Base-by-base conservation (phyloP, 2,113 vertebrate genomes). In the Pseudorectes ferrugineus region DNA sequence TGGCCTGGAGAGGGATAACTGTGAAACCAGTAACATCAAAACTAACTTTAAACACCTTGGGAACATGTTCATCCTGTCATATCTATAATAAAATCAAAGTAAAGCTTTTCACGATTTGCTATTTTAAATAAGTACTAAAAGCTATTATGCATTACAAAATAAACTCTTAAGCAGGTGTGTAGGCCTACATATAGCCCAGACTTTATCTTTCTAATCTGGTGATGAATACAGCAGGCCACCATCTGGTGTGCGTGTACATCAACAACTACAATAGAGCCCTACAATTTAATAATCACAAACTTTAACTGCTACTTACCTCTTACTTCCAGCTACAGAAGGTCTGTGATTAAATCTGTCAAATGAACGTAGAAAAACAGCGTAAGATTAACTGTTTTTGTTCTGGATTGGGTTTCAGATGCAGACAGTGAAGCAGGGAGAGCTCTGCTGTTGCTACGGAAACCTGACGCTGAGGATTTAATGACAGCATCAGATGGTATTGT, bases 171-270 rank as follows among this genome's bases (percentile, higher is more conserved):
- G 62, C 49, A 11, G 74, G 74, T 86, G 80, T 92, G 90, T 91
- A 96, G 92, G 49, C 80, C 96, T 87, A 95, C 89, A 91, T 95
- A 94, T 96, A 97, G 88, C 96, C 95, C 89, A 80, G 97, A 96
- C 97, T 98, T 99, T 98, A 98, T 97, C 95, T 94, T 96, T 92
- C 93, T 99, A 99, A 99, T 98, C 98, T 98, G 97, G 49, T 88
- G 79, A 92, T 90, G 79, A 98, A 96, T 92, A 92, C n/a, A 95
- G 96, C 88, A 85, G 97, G 96, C 95, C 88, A 93, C 98, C 98
- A 99, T 98, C 98, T 99, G 98, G 94, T 97, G 86, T 59, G 72
- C 28, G 0, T 51, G 54, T 85, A 85, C 68, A 85, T 78, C 71
- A 84, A 65, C 90, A 96, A 68, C 62, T 80, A 95, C 88, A 94